Evolutionary conservation across 2,797 vertebrate species (phyloP).

Genomic region (Amblyraja radiata): DNA sequence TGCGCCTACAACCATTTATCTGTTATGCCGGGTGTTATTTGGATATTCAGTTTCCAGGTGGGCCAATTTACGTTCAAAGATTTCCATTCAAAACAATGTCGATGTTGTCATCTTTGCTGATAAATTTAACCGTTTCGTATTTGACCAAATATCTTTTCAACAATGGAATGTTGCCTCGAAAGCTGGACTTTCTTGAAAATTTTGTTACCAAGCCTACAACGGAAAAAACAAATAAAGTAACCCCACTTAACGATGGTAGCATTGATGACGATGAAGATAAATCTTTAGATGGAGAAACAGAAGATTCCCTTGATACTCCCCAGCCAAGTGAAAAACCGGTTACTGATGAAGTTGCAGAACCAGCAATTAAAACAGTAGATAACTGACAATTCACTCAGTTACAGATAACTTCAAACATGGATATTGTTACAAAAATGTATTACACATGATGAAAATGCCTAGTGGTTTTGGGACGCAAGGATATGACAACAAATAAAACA

Average conservation of each 20-base stretch:
- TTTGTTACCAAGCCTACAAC: neutral
- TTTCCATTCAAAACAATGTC: constrained; percentile 38
- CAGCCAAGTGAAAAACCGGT: no score
- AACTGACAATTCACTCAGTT: neutral
- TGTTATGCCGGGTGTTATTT: constrained; percentile 41
- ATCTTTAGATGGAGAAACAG: neutral
- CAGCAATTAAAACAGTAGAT: neutral
- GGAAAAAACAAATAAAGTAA: constrained; percentile 5
- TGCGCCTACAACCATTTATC: constrained; percentile 39
- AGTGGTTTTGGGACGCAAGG: neutral
- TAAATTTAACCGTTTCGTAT: neutral
- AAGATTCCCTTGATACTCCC: neutral
- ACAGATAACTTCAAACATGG: neutral
- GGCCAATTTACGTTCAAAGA: constrained; percentile 35
- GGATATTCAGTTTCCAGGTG: neutral
- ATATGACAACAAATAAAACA: constrained; percentile 25
- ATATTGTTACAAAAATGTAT: constrained; percentile 29
- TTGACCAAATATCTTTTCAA: constrained; percentile 13
- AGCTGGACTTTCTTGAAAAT: constrained; percentile 24
- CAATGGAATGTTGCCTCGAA: constrained; percentile 21
- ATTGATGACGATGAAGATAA: neutral
- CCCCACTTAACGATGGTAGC: neutral
- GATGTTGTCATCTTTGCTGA: constrained; percentile 18
- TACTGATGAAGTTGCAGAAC: neutral
- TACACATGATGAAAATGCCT: constrained; percentile 7